Base-by-base conservation (phyloP, 1,140 invertebrate species). In the Pogonomyrmex barbatus region DNA sequence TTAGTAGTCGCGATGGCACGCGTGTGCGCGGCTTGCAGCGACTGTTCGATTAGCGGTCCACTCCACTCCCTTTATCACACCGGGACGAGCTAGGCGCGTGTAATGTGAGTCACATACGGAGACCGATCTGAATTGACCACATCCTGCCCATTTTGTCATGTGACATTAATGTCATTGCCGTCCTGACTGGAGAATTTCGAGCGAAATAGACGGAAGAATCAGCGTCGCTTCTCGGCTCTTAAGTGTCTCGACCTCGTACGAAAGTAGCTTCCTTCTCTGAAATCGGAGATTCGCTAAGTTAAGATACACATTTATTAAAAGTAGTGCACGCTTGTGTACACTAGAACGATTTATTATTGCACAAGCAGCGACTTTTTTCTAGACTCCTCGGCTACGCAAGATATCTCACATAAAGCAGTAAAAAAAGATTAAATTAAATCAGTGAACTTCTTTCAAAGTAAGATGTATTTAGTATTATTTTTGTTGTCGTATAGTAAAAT, bases 91-190 rank as follows among this genome's bases (percentile, higher is more conserved):
- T 81, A 82, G 60, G 84, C 77, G 79, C 88, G 58, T 83, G 83
- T 93, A 93, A 93, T 93, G 92, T 95, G 94, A 95, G 90, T 95
- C 94, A 94, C 91, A 93, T 87, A 91, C 90, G 88, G 76, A 83
- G 91, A 91, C 91, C 93, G 91, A 93, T 93, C 93, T 94, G 93
- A 95, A 95, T 95, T 94, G 92, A 93, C 93, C 91, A 92, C 93
- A 94, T 95, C 94, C 94, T 95, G 94, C 92, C 91, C 92, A 90
- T 86, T 91, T 90, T 91, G 89, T 91, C 92, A 90, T 92, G 91
- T 91, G 92, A 92, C 88, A 92, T 93, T 94, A 94, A 94, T 94
- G 91, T 93, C 93, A 94, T 93, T 94, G 92, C 86, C 78, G 79
- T 89, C 56, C 71, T 68, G 86, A 83, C 88, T 24, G 76, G 76